Evolutionary conservation across 2,888 invertebrate genomes (phyloP), one percentile per base, ranked within the genome.

Genomic region (Epirrhoe alternata): DNA sequence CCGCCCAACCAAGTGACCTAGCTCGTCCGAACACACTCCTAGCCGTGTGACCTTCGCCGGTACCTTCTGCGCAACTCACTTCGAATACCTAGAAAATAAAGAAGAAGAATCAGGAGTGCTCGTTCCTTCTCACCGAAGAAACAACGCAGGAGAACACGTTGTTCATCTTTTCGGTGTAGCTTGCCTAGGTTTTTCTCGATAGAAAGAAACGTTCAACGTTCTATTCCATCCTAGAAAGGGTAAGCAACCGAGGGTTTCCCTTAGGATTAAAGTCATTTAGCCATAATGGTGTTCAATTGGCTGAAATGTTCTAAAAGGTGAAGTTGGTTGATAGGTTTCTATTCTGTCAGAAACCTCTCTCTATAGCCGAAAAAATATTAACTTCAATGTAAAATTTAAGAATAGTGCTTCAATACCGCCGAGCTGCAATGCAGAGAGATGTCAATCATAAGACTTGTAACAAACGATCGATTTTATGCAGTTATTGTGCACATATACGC

Each of bases 1-100:
- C 95, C 5, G 97, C 96, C 98, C 98, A 98, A 66, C 98, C 97
- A 68, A 96, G 95, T 79, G 97, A 96, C 72, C 96, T 94, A 47
- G 95, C 95, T 33, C 95, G 94, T 60, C 96, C 96, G 81, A 96
- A 95, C 77, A 96, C 95, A 62, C 93, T 90, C 69, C 96, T 93
- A 56, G 96, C 95, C 42, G 94, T 93, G 57, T 87, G 81, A 24
- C 84, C 86, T 88, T 86, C 95, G 90, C 72, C 95, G 86, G 82
- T 96, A 64, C 97, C 93, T 85, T 97, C 97, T 80, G 80, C 74
- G 31, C 86, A 96, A 60, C 97, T 97, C 77, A 98, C 94, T 91
- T 98, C 98, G 86, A 98, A 97, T 74, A 98, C 96, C 97, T 98
- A 94, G 24, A 94, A 94, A 73, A 47, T 6, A 61, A 51, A 56